Evolutionary conservation across 2,888 invertebrate genomes (phyloP).

Genomic region (Hypselothyrea guttata): DNA sequence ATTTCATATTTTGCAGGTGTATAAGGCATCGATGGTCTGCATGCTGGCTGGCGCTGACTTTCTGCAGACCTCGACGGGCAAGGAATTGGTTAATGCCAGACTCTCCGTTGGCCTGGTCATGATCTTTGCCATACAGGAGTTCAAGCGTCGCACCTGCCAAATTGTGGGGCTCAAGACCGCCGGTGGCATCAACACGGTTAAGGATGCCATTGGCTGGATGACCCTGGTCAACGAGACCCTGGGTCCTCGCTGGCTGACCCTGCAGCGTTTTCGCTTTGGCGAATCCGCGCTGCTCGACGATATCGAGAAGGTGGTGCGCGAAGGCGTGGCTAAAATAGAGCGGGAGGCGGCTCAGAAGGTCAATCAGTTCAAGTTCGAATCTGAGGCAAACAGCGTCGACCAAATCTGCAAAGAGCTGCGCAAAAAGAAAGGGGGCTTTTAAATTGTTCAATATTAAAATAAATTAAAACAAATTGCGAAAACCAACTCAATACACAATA

Average conservation of each 20-base stretch:
- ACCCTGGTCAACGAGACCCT: slow-evolving; percentile 91
- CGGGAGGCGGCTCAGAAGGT: slow-evolving; percentile 10
- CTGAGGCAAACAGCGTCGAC: slow-evolving; percentile 15
- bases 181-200: slow-evolving; percentile 94
- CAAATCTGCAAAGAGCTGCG: slow-evolving; percentile 34
- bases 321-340: slow-evolving; percentile 53
- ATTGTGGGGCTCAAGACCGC: slow-evolving; percentile 99
- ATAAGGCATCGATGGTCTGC: slow-evolving; percentile 92
- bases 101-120: slow-evolving; percentile 95
- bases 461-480: too few species aligned
- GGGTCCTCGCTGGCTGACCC: slow-evolving; percentile 93
- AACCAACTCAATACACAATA: too few species aligned
- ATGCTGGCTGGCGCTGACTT: slow-evolving; percentile 99
- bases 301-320: slow-evolving; percentile 84
- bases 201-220: slow-evolving; percentile 94
- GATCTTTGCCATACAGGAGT: slow-evolving; percentile 95
- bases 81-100: slow-evolving; percentile 97
- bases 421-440: slow-evolving; percentile 9
- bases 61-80: slow-evolving; percentile 99
- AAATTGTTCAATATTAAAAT: background rate
- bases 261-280: slow-evolving; percentile 93
- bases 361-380: background rate
- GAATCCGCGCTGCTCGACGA: slow-evolving; percentile 94
- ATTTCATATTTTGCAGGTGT: slow-evolving; percentile 84
- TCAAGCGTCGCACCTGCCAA: slow-evolving; percentile 86